These are phyloP conservation scores for Rotaria sp. DNA, from an alignment of 2,888 invertebrate genomes.

Conservation along the genomic window DNA sequence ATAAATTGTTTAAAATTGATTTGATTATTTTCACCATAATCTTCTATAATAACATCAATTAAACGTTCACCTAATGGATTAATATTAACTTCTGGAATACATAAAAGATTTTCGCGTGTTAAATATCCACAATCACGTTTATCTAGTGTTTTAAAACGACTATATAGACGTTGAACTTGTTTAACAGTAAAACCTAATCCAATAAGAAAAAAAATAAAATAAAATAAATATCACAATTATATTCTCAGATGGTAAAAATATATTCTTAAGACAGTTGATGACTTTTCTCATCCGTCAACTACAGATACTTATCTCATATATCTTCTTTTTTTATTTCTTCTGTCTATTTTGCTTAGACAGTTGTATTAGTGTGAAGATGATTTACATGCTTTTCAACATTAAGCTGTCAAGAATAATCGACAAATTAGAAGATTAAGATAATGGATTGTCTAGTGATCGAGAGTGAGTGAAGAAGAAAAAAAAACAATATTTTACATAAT, in stretches of 20 bases:
- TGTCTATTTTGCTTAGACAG: neutral
- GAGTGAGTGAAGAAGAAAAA: neutral
- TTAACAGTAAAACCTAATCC: neutral
- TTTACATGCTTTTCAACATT: neutral
- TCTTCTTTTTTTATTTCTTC: neutral
- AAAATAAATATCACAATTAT: too few species aligned
- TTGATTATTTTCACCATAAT: slow-evolving; percentile 32
- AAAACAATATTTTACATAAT: too few species aligned
- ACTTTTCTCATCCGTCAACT: neutral
- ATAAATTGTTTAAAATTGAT: slow-evolving; percentile 38
- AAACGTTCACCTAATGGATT: slow-evolving; percentile 39
- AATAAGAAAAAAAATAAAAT: too few species aligned
- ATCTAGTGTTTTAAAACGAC: slow-evolving; percentile 35
- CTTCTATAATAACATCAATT: slow-evolving; percentile 36
- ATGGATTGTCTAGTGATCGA: too few species aligned
- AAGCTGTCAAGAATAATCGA: neutral
- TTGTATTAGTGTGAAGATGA: neutral
- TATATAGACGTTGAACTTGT: slow-evolving; percentile 33
- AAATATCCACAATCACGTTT: slow-evolving; percentile 31
- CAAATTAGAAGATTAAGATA: neutral
- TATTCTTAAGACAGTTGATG: neutral
- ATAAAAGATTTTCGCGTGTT: slow-evolving; percentile 30
- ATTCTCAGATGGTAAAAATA: too few species aligned
- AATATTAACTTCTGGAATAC: slow-evolving; percentile 33
- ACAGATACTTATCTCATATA: neutral